Percentiles rank a stretch among this genome's conserved stretches.
Evolutionary conservation across 2,888 invertebrate species (phyloP).

Genomic region (Mythimna pallens): DNA sequence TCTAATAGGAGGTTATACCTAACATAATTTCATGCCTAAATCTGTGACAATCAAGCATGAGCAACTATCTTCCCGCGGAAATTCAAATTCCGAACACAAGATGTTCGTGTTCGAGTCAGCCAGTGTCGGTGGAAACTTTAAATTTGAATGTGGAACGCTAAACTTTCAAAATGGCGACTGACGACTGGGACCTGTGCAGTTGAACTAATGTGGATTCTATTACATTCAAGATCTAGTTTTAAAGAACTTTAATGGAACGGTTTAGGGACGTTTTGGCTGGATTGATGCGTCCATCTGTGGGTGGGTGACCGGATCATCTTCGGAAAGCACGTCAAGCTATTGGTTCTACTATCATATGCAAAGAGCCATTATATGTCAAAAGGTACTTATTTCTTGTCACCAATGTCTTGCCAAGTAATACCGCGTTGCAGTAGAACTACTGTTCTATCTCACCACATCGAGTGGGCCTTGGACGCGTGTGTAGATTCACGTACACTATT

Average conservation of each 20-base stretch:
- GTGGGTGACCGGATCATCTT: background rate
- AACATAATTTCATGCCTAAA: constrained; percentile 4
- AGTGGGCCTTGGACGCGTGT: no score
- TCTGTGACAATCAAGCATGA: constrained; percentile 57
- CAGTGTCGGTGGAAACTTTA: constrained; percentile 77
- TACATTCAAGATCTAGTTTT: constrained; percentile 17
- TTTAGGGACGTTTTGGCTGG: background rate
- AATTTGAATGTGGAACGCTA: constrained; percentile 82
- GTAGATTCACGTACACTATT: no score
- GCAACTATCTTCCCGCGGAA: constrained; percentile 55
- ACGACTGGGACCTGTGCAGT: constrained; percentile 54
- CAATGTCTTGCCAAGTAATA: no score
- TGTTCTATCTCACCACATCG: no score
- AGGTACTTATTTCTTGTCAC: no score
- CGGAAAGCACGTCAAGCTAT: no score
- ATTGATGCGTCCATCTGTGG: background rate
- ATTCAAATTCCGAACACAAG: constrained; percentile 74
- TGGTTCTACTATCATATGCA: no score
- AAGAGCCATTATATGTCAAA: no score
- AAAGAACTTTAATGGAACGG: background rate
- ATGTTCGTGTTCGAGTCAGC: constrained; percentile 68
- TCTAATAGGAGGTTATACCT: background rate
- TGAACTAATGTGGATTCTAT: constrained; percentile 65
- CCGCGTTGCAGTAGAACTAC: no score
- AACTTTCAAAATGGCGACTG: constrained; percentile 77